Evolutionary conservation across 2,888 invertebrate genomes (phyloP).

Genomic region (Coelopa pilipes): DNA sequence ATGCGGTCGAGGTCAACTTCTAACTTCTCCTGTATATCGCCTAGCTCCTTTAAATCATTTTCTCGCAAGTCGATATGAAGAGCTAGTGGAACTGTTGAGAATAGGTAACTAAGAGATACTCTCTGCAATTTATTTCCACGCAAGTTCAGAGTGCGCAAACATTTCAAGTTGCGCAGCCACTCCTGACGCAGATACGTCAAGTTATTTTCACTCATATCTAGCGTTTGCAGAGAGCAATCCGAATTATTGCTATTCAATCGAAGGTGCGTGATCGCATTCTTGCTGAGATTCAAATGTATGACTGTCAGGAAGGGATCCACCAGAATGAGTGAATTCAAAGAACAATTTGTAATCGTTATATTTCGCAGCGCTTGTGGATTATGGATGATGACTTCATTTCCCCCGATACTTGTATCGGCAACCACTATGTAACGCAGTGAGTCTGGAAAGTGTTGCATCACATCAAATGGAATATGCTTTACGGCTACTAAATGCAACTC

Average conservation of each 20-base stretch:
- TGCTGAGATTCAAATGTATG: slow-evolving; percentile 55
- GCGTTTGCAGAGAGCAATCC: slow-evolving; percentile 45
- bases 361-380: slow-evolving; percentile 49
- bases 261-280: slow-evolving; percentile 53
- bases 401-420: slow-evolving; percentile 47
- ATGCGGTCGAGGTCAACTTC: slow-evolving; percentile 41
- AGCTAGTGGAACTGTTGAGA: slow-evolving; percentile 41
- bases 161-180: slow-evolving; percentile 51
- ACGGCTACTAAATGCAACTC: slow-evolving; percentile 47
- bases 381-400: slow-evolving; percentile 29
- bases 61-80: slow-evolving; percentile 50
- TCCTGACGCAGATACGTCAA: slow-evolving; percentile 48
- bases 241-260: not conserved
- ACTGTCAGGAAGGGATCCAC: slow-evolving; percentile 42
- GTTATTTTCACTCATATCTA: slow-evolving; percentile 60
- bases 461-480: slow-evolving; percentile 44
- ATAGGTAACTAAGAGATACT: slow-evolving; percentile 47
- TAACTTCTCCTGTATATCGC: slow-evolving; percentile 26
- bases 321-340: slow-evolving; percentile 47
- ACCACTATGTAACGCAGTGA: slow-evolving; percentile 49
- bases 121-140: slow-evolving; percentile 51
- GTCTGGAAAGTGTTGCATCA: slow-evolving; percentile 52
- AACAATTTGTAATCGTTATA: slow-evolving; percentile 52
- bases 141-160: slow-evolving; percentile 49
- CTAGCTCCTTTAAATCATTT: slow-evolving; percentile 49